phyloP scores from a whole-genome alignment of 2,797 vertebrate genomes.

The Mallotus villosus region DNA sequence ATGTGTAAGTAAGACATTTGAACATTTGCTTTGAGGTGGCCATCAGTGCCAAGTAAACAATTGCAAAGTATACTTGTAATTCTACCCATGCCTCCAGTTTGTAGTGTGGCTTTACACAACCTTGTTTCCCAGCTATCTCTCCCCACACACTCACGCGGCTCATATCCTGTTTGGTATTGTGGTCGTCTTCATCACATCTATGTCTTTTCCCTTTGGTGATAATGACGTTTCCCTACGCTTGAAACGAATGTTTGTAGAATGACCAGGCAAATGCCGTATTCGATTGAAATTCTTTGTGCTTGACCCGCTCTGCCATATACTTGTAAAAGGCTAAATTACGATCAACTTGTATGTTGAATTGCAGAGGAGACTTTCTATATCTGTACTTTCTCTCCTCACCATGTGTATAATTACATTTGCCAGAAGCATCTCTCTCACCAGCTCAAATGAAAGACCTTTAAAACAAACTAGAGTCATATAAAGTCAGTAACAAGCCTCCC shows the following conservation, averaged over 20 bases:
- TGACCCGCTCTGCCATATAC: slow-evolving; percentile 7
- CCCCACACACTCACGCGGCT: too few species aligned
- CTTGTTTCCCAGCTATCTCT: neutral
- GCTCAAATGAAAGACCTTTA: slow-evolving; percentile 26
- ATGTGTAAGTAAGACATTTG: too few species aligned
- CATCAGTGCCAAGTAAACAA: too few species aligned
- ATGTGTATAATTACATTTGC: slow-evolving; percentile 50
- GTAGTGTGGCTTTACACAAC: neutral
- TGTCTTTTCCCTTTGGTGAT: neutral
- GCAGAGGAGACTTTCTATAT: slow-evolving; percentile 30
- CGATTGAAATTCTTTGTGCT: neutral
- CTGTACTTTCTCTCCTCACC: slow-evolving; percentile 22
- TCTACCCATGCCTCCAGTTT: neutral
- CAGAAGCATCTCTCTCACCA: slow-evolving; percentile 16
- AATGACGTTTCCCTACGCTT: neutral
- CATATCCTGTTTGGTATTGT: slow-evolving; percentile 4
- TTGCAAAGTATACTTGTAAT: too few species aligned
- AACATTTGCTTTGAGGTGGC: too few species aligned
- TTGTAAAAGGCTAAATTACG: neutral
- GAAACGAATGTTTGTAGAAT: too few species aligned
- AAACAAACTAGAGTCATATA: slow-evolving; percentile 1
- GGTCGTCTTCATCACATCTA: neutral
- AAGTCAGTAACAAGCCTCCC: slow-evolving; percentile 4
- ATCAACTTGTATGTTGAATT: slow-evolving; percentile 18
- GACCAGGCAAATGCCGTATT: too few species aligned